These are phyloP conservation scores for Genyomyrus donnyi DNA, from an alignment of 2,113 vertebrate genomes.

Conservation along the genomic window DNA sequence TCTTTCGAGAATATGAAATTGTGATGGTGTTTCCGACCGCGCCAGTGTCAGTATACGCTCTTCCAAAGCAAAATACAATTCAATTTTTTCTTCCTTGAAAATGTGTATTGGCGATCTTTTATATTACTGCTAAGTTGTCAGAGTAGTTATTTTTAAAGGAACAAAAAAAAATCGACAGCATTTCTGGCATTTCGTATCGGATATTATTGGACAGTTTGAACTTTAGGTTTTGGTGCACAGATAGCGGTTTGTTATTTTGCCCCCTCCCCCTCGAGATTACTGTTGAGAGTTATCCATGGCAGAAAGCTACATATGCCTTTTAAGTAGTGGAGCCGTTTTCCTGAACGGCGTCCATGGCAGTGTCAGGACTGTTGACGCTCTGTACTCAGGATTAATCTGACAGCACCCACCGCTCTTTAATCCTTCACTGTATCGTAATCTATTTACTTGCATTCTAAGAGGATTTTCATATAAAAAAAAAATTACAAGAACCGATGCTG, in stretches of 20 bases:
- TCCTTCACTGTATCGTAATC: constrained; percentile 78
- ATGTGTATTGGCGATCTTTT: neutral
- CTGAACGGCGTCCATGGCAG: constrained; percentile 73
- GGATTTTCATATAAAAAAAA: constrained; percentile 73
- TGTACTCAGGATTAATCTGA: constrained; percentile 74
- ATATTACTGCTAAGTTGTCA: neutral
- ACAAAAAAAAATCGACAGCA: constrained; percentile 1
- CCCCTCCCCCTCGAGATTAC: constrained; percentile 25
- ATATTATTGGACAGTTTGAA: constrained; percentile 4
- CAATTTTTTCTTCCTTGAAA: neutral
- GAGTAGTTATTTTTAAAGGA: constrained; percentile 4
- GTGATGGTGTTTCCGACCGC: neutral
- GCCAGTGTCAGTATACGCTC: neutral
- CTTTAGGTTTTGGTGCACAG: constrained; percentile 6
- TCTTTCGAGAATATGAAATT: neutral
- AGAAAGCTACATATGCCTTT: constrained; percentile 35
- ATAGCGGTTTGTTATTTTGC: constrained; percentile 15
- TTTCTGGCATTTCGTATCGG: neutral
- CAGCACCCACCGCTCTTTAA: constrained; percentile 75
- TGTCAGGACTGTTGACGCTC: constrained; percentile 75
- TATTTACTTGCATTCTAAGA: constrained; percentile 76
- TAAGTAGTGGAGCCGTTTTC: constrained; percentile 47
- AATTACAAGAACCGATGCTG: constrained; percentile 64
- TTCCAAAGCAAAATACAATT: neutral
- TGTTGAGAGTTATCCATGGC: constrained; percentile 47